Percentiles rank a stretch among this genome's conserved stretches.
phyloP scores from a whole-genome alignment of 2,888 invertebrate species.

The Xylota segnis region DNA sequence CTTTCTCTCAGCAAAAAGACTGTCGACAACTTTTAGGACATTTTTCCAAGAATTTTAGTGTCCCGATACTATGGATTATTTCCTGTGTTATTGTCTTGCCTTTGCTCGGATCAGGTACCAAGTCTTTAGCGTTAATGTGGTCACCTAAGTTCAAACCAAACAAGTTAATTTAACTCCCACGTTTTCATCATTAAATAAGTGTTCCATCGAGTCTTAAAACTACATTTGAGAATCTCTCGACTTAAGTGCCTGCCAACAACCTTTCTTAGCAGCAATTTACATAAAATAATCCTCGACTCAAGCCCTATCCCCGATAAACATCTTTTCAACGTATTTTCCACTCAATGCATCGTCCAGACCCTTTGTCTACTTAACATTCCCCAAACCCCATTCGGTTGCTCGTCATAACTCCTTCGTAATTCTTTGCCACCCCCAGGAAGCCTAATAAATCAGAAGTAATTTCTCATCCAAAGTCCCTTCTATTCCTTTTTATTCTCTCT shows the following conservation, averaged over 20 bases:
- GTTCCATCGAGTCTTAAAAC: no score
- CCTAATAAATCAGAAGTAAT: conserved; percentile 64
- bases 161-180: no score
- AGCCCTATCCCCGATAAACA: neutral
- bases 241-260: neutral
- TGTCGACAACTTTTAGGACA: no score
- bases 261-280: neutral
- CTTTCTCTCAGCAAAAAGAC: no score
- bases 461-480: conserved; percentile 46
- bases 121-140: no score
- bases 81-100: no score
- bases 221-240: no score
- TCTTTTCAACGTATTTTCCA: conserved; percentile 7
- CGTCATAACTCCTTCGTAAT: conserved; percentile 34
- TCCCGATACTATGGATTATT: no score
- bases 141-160: no score
- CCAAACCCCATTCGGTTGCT: conserved; percentile 18
- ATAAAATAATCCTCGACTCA: neutral
- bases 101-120: no score
- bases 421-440: conserved; percentile 37
- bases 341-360: neutral
- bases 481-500: conserved; percentile 29
- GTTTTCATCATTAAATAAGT: no score
- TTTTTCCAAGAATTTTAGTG: no score
- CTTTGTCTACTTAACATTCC: conserved; percentile 54